phyloP scores from a whole-genome alignment of 2,888 invertebrate genomes.

The Aproaerema taeniolella region DNA sequence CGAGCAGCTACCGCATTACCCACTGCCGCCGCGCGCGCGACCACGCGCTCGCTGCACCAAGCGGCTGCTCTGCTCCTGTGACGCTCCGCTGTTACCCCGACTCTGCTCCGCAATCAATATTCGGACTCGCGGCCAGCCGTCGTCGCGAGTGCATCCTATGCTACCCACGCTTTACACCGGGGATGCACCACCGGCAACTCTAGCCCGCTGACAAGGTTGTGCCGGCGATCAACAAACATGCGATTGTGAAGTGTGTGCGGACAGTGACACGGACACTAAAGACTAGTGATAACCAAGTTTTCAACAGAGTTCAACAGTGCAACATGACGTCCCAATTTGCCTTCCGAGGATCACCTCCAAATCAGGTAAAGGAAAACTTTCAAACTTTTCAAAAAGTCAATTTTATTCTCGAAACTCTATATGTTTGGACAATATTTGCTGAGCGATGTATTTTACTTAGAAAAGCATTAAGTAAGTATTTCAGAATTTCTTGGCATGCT shows the following conservation, averaged over 20 bases:
- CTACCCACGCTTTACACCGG: slow-evolving; percentile 23
- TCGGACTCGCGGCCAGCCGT: slow-evolving; percentile 44
- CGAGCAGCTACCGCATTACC: slow-evolving; percentile 81
- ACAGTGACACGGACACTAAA: slow-evolving; percentile 54
- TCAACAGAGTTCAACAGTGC: slow-evolving; percentile 46
- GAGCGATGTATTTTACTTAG: slow-evolving; percentile 42
- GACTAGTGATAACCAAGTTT: slow-evolving; percentile 51
- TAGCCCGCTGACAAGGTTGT: slow-evolving; percentile 33
- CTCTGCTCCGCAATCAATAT: slow-evolving; percentile 56
- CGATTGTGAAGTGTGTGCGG: slow-evolving; percentile 71
- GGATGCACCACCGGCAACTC: slow-evolving; percentile 34
- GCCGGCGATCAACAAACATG: slow-evolving; percentile 48
- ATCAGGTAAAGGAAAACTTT: slow-evolving; percentile 53
- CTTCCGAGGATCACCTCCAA: slow-evolving; percentile 73
- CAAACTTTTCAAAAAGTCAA: not conserved
- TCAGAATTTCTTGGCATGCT: too few species aligned
- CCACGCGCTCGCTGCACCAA: slow-evolving; percentile 77
- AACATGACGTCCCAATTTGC: slow-evolving; percentile 75
- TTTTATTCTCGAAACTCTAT: not conserved
- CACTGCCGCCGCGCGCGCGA: slow-evolving; percentile 78
- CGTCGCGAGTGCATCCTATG: slow-evolving; percentile 46
- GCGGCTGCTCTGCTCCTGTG: slow-evolving; percentile 56
- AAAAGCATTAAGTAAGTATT: too few species aligned
- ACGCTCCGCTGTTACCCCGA: slow-evolving; percentile 41
- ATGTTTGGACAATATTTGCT: slow-evolving; percentile 26